phyloP scores from a whole-genome alignment of 2,888 invertebrate species.

The Limnephilus lunatus region DNA sequence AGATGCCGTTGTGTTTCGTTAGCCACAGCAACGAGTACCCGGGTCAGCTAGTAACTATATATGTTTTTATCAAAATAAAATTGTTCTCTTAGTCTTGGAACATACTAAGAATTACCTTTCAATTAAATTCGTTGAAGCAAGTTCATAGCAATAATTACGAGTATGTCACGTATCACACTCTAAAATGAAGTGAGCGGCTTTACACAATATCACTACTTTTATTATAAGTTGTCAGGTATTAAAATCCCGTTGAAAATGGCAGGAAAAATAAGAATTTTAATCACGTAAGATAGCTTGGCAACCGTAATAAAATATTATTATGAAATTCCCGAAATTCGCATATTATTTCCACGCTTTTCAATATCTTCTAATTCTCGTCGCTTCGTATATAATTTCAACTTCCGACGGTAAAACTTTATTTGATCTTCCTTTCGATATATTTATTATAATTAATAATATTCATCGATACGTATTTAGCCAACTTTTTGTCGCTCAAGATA shows the following conservation, averaged over 20 bases:
- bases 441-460: neutral
- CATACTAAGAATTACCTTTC: no score
- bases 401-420: neutral
- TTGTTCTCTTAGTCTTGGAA: neutral
- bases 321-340: neutral
- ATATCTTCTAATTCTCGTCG: neutral
- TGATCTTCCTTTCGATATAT: neutral
- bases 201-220: neutral
- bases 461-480: neutral
- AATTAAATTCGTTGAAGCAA: no score
- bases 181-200: no score
- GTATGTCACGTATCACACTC: no score
- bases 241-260: neutral
- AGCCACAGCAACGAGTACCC: no score
- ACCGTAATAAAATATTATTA: neutral
- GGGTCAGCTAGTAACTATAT: no score
- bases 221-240: no score
- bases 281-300: neutral
- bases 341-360: neutral
- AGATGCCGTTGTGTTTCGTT: no score
- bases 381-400: neutral
- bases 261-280: neutral
- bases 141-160: no score
- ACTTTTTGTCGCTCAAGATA: neutral
- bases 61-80: neutral